Base-by-base conservation (phyloP, 1,140 invertebrate genomes). In the Neodiprion lecontei region DNA sequence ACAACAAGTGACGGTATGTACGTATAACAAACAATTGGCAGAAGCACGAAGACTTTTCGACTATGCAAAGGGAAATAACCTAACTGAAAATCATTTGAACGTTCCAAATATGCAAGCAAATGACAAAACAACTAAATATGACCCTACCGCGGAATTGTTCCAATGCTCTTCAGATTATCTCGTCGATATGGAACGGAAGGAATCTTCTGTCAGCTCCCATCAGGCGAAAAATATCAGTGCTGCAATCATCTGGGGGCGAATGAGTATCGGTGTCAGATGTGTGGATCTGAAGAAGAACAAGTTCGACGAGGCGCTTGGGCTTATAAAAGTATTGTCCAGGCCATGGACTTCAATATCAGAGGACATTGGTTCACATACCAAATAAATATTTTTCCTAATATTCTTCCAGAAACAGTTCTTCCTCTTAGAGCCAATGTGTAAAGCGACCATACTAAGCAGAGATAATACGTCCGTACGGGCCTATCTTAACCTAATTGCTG, bases 251-350 rank as follows among this genome's bases (percentile, higher is more conserved):
- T 82, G 79, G 79, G 73, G 78, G 28, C 77, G 80, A 61, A 69
- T 75, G 9, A 69, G 73, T 0, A 71, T 14, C 12, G 80, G 81
- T 65, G 81, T 78, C 68, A 73, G 81, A 71, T 79, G 81, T 40
- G 8, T 75, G 0, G 77, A 76, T 67, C 76, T 80, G 5, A 12
- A 49, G 21, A 12, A 70, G 12, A 71, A 81, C 12, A 75, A 21
- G 70, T 75, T 73, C 14, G 68, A 71, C 9, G 71, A 79, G 66
- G 53, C 78, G 9, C 10, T 80, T 1, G 11, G 69, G 1, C 74
- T 81, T 67, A 48, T 81, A 65, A 78, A 75, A 74, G 81, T 82
- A 79, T 66, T 14, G 47, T 73, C 72, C 17, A 75, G 17, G 12
- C 17, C 10, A 69, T 11, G 17, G 14, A 69, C 7, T 23, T 5